These are phyloP conservation scores for Amazona vittata DNA, from an alignment of 2,113 vertebrate genomes.

Conservation along the genomic window DNA sequence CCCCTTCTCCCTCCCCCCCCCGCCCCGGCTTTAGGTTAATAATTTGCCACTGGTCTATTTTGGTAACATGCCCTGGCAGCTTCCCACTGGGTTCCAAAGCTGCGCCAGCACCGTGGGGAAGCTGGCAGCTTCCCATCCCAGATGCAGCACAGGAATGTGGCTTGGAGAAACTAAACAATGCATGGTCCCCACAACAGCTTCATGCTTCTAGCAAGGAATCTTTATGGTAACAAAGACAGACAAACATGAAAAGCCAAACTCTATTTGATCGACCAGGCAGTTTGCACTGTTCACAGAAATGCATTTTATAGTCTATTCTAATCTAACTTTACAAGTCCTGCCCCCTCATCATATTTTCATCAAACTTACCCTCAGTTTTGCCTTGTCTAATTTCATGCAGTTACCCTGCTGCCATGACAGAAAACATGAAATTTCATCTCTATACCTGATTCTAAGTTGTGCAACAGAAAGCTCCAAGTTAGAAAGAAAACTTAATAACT, in stretches of 20 bases:
- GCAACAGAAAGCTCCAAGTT: background rate
- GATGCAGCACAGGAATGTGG: accelerated
- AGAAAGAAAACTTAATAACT: background rate
- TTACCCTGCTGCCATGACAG: background rate
- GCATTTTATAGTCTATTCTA: background rate
- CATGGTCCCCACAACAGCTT: accelerated
- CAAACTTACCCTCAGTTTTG: background rate
- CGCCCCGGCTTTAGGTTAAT: background rate
- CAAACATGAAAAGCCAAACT: background rate
- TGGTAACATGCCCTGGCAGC: background rate
- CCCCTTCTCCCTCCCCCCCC: no score
- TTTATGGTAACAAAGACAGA: background rate
- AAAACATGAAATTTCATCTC: background rate
- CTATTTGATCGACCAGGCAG: accelerated
- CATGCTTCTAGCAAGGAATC: background rate
- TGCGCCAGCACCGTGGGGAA: accelerated
- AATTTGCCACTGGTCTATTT: background rate
- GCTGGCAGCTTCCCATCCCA: accelerated
- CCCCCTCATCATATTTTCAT: background rate
- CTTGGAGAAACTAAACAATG: accelerated
- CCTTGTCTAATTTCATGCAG: background rate
- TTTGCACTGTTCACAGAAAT: background rate
- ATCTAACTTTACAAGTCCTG: background rate
- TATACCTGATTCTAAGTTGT: background rate
- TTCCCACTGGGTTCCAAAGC: background rate